These are phyloP conservation scores for Xestia rhomboidea DNA, from an alignment of 2,888 invertebrate species.

Conservation along the genomic window DNA sequence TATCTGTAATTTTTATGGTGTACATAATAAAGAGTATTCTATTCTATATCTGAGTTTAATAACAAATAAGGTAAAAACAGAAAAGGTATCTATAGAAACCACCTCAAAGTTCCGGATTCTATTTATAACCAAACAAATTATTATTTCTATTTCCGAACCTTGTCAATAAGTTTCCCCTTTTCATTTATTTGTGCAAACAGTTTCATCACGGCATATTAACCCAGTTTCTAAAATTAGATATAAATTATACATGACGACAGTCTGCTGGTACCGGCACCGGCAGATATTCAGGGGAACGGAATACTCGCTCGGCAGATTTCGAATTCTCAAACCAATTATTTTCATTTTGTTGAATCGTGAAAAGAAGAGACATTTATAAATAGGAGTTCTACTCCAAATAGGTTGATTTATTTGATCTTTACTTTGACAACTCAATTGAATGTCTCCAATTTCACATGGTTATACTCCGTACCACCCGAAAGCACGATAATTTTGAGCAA, in stretches of 20 bases:
- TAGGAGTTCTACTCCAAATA: not conserved
- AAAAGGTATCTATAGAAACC: not conserved
- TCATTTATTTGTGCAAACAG: slow-evolving; percentile 30
- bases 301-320: not conserved
- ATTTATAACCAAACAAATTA: slow-evolving; percentile 13
- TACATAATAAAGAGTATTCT: no score
- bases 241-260: slow-evolving; percentile 44
- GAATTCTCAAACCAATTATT: slow-evolving; percentile 9
- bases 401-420: not conserved
- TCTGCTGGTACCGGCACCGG: slow-evolving; percentile 4
- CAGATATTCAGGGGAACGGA: slow-evolving; percentile 8
- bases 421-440: not conserved
- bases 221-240: slow-evolving; percentile 51
- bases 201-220: slow-evolving; percentile 59
- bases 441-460: not conserved
- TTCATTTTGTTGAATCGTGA: not conserved
- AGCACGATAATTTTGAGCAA: not conserved
- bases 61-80: not conserved
- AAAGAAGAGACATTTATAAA: not conserved
- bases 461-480: not conserved
- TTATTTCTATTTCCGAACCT: slow-evolving; percentile 15
- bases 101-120: not conserved
- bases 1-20: no score
- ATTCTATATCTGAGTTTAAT: not conserved
- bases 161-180: slow-evolving; percentile 4